A percentile compares a stretch with the other conserved stretches of the same genome.
Evolutionary conservation across 2,797 vertebrate genomes (phyloP).

Genomic region (Protonibea diacanthus): DNA sequence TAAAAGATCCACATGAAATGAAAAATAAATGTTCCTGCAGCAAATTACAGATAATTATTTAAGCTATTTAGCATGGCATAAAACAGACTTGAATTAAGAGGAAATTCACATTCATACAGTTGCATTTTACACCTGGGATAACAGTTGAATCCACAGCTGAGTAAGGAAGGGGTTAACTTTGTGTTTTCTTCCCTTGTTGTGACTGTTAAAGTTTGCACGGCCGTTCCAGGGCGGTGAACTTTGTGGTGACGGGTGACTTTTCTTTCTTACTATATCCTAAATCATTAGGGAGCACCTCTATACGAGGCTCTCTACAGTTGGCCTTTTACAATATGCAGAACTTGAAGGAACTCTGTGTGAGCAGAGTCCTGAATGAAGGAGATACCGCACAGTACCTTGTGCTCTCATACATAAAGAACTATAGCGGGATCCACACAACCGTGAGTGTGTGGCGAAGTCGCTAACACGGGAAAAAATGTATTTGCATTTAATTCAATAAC

Average conservation of each 20-base stretch:
- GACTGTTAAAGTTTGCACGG: conserved; percentile 3
- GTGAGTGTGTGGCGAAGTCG: conserved; percentile 14
- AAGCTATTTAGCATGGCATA: not conserved
- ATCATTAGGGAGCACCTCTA: conserved; percentile 6
- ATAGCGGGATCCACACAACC: conserved; percentile 30
- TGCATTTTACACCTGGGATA: not conserved
- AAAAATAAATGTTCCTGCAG: conserved; percentile 1
- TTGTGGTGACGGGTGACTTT: not conserved
- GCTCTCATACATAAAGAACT: conserved; percentile 52
- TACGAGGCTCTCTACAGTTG: conserved; percentile 15
- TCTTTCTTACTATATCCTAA: not conserved
- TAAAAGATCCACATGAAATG: no score
- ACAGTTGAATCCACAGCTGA: not conserved
- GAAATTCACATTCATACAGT: not conserved
- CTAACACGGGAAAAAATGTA: not conserved
- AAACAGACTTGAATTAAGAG: conserved; percentile 3
- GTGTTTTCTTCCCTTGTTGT: not conserved
- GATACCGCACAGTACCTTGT: conserved; percentile 25
- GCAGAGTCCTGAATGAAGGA: conserved; percentile 26
- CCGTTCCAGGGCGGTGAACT: not conserved
- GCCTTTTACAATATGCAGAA: conserved; percentile 15
- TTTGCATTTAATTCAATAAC: conserved; percentile 38
- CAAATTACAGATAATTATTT: conserved; percentile 2
- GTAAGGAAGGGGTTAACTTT: not conserved
- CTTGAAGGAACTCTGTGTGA: conserved; percentile 8